Evolutionary conservation across 2,797 vertebrate species (phyloP).

Genomic region (Bothrops alternatus): DNA sequence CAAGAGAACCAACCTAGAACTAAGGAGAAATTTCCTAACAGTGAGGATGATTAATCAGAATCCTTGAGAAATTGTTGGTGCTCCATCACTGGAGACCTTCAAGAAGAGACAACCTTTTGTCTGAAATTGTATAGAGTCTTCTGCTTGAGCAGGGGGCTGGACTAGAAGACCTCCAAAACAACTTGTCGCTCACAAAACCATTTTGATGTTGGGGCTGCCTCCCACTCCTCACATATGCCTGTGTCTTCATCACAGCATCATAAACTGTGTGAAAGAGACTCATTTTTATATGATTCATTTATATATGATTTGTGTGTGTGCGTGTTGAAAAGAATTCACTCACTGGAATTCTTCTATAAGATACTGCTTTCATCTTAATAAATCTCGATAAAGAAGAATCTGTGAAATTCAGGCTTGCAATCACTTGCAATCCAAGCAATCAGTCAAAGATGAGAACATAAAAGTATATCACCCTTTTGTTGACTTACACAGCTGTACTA

Average conservation of each 20-base stretch:
- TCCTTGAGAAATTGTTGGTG: background rate
- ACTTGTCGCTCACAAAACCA: background rate
- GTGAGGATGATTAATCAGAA: background rate
- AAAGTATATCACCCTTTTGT: background rate
- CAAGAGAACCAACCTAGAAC: background rate
- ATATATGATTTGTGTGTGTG: background rate
- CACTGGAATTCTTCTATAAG: background rate
- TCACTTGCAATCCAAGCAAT: background rate
- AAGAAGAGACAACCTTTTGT: background rate
- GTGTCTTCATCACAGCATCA: background rate
- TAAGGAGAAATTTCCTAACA: background rate
- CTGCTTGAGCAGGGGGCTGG: too few relatives aligned
- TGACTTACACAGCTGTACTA: background rate
- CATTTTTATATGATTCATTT: background rate
- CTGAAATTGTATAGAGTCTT: background rate
- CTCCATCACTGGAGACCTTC: background rate
- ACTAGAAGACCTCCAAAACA: too few relatives aligned
- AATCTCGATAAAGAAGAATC: background rate
- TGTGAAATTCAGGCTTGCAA: background rate
- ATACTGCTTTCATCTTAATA: background rate
- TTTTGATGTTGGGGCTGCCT: background rate
- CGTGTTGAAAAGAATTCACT: background rate
- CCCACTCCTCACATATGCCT: background rate
- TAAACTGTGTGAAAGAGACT: background rate
- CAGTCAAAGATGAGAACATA: background rate